Evolutionary conservation across 2,113 vertebrate species (phyloP), one percentile per base, ranked within the genome.

Genomic region (Holacanthus passer): DNA sequence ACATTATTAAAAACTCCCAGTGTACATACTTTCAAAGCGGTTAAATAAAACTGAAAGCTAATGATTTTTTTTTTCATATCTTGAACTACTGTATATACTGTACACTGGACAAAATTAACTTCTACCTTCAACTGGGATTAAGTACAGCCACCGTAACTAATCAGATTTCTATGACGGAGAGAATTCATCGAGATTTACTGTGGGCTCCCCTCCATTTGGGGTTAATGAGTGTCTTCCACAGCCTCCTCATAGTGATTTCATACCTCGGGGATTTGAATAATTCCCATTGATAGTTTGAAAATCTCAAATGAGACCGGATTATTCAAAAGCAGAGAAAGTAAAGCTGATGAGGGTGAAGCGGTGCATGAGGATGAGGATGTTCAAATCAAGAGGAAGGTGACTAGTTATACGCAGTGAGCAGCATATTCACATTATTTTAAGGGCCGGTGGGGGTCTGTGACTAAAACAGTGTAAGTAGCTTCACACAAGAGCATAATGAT

Each of bases 181-280:
- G 86, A 90, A 93, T 92, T 89, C 85, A 82, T 85, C 2, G 65
- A 89, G 92, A 90, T 89, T 93, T 92, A 91, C 85, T 90, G 83
- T 81, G 78, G 84, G 82, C 87, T 87, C 86, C 80, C 82, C 82
- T 90, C 80, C 87, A 89, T 90, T 90, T 87, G 91, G 88, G 92
- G 92, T 94, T 94, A 93, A 94, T 93, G 91, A 94, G 90, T 86
- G 89, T 92, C 91, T 94, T 93, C 91, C 88, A 83, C 78, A 81
- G 90, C 56, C 83, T 93, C 86, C 88, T 91, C 91, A 84, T 85
- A 83, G 88, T 88, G 72, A 89, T 91, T 93, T 94, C 90, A 93
- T 93, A 93, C 93, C 93, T 92, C 86, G 3, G 91, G 91, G 93
- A 93, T 94, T 93, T 94, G 88, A 92, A 94, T 94, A 94, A 94